phyloP scores from a whole-genome alignment of 2,113 vertebrate species.

The Azemiops feae region DNA sequence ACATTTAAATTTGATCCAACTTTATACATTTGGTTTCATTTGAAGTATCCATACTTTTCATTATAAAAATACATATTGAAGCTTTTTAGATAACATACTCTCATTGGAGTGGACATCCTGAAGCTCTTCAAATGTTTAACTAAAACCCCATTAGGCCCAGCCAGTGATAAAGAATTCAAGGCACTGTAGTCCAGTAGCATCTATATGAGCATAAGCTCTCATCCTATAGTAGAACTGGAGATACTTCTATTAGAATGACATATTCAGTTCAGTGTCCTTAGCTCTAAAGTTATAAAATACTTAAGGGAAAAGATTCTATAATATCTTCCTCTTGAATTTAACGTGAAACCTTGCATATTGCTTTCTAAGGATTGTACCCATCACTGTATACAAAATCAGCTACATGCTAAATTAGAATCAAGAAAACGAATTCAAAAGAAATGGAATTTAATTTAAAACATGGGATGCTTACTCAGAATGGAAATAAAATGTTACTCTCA shows the following conservation, averaged over 20 bases:
- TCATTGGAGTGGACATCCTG: not conserved
- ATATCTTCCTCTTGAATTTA: not conserved
- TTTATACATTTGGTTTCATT: not conserved
- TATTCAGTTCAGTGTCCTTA: not conserved
- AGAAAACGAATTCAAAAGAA: conserved; percentile 36
- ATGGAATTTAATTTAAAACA: conserved; percentile 45
- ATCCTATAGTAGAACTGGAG: not conserved
- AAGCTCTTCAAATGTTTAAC: not conserved
- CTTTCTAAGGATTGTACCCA: conserved; percentile 47
- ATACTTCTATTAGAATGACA: conserved; percentile 10
- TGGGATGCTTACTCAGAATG: conserved; percentile 11
- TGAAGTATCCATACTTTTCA: not conserved
- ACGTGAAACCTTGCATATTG: conserved; percentile 42
- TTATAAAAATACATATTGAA: not conserved
- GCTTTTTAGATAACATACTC: not conserved
- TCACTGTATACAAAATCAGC: conserved; percentile 52
- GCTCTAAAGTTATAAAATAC: conserved; percentile 7
- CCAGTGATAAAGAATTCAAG: not conserved
- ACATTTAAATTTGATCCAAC: not conserved
- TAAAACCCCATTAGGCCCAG: not conserved
- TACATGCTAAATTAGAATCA: conserved; percentile 45
- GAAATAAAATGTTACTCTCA: conserved; percentile 26
- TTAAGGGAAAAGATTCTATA: not conserved
- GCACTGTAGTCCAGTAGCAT: not conserved
- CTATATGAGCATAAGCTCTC: not conserved